Conservation (phyloP, 2,797 vertebrate genomes). For the Pseudochirops corinnae region DNA sequence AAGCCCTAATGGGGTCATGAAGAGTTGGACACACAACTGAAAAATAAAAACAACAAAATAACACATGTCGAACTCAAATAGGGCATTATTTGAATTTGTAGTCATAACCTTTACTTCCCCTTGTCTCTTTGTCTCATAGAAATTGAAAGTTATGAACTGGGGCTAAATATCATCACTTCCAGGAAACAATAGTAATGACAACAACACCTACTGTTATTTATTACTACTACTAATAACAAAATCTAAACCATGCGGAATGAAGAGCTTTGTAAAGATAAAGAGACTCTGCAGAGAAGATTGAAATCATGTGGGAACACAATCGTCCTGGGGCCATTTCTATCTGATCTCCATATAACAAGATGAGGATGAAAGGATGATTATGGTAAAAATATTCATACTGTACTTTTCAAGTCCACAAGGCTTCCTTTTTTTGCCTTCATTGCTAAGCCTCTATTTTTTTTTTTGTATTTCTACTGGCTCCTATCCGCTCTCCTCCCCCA, state of each 20-base stretch:
- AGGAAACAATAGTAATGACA: slow-evolving; percentile 63
- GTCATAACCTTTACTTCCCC: slow-evolving; percentile 31
- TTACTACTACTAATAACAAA: background rate
- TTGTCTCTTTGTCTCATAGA: slow-evolving; percentile 38
- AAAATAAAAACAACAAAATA: slow-evolving; percentile 83
- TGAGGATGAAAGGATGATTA: background rate
- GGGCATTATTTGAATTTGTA: slow-evolving; percentile 58
- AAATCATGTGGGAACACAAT: background rate
- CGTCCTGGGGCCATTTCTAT: background rate
- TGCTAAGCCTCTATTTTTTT: background rate
- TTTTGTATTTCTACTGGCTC: slow-evolving; percentile 56
- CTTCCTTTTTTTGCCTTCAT: background rate
- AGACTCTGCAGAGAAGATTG: background rate
- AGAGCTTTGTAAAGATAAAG: background rate
- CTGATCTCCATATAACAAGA: background rate
- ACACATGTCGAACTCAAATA: slow-evolving; percentile 80
- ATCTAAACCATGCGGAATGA: background rate
- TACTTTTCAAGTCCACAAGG: background rate
- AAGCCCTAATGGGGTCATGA: background rate
- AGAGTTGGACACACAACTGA: background rate
- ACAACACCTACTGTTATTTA: background rate
- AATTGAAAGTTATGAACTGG: slow-evolving; percentile 59
- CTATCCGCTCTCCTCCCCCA: slow-evolving; percentile 8
- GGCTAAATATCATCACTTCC: slow-evolving; percentile 54
- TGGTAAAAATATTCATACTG: background rate